Evolutionary conservation across 2,888 invertebrate species (phyloP).

Genomic region (Isotomurus palustris): DNA sequence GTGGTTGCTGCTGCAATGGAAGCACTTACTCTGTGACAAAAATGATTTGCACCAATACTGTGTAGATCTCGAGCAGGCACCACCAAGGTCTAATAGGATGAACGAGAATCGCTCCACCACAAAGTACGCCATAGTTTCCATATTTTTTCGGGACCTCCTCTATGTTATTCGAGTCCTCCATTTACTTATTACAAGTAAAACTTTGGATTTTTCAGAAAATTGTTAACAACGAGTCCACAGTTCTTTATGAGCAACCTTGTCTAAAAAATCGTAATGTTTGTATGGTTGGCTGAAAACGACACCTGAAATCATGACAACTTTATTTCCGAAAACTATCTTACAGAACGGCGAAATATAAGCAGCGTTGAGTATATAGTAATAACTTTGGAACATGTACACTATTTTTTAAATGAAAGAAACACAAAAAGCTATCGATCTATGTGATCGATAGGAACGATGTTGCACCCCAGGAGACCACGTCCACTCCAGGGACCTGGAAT

Average conservation of each 20-base stretch:
- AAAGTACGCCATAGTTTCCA: conserved; percentile 27
- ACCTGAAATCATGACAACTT: too few species aligned
- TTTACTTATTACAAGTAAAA: background rate
- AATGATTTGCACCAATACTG: conserved; percentile 18
- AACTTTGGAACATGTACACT: background rate
- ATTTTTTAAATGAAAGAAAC: background rate
- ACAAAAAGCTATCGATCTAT: conserved; percentile 38
- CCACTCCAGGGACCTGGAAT: conserved; percentile 73
- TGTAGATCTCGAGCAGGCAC: conserved; percentile 36
- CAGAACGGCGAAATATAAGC: too few species aligned
- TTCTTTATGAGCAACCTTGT: background rate
- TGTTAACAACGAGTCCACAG: background rate
- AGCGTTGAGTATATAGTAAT: too few species aligned
- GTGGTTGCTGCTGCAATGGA: too few species aligned
- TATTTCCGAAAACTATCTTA: too few species aligned
- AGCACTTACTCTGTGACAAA: conserved; percentile 30
- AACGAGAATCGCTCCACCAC: conserved; percentile 22
- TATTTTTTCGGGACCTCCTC: conserved; percentile 24
- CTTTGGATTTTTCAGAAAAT: background rate
- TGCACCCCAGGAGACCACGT: conserved; percentile 71
- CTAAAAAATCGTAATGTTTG: too few species aligned
- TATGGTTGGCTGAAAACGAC: too few species aligned
- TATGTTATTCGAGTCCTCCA: too few species aligned
- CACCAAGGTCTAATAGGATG: conserved; percentile 38
- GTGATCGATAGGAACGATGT: conserved; percentile 56